These are phyloP conservation scores for Perognathus longimembris DNA, from an alignment of 2,113 vertebrate species.

Conservation along the genomic window DNA sequence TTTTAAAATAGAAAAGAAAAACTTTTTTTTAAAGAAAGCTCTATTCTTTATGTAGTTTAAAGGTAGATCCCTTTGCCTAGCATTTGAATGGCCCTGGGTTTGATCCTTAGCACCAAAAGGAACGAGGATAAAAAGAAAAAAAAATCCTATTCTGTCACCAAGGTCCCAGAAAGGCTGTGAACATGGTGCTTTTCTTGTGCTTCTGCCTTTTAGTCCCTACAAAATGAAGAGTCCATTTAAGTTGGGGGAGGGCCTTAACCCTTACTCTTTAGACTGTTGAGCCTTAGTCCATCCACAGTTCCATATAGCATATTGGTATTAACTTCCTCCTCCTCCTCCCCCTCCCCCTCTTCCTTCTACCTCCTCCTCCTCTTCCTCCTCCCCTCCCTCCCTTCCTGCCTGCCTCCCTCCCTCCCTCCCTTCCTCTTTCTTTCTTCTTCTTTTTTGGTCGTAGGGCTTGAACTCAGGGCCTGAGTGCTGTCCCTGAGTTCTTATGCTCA, in stretches of 20 bases:
- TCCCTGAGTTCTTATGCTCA: too few relatives aligned
- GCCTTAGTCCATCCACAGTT: background rate
- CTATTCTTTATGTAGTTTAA: background rate
- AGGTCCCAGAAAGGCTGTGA: background rate
- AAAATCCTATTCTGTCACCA: background rate
- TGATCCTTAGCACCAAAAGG: background rate
- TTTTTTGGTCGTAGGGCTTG: too few relatives aligned
- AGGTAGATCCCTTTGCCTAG: background rate
- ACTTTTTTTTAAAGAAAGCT: background rate
- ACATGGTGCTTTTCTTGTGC: background rate
- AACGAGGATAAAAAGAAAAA: too few relatives aligned
- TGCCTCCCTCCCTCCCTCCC: too few relatives aligned
- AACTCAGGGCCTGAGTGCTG: too few relatives aligned
- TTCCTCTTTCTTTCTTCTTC: too few relatives aligned
- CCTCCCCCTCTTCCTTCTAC: too few relatives aligned
- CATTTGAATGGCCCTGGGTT: background rate
- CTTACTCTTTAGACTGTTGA: background rate
- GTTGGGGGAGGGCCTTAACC: background rate
- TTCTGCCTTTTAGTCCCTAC: background rate
- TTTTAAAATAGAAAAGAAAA: conserved; percentile 20
- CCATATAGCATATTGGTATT: background rate
- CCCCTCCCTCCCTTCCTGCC: too few relatives aligned
- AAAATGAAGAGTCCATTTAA: background rate
- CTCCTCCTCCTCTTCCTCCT: too few relatives aligned
- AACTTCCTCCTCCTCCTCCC: too few relatives aligned